A percentile compares a stretch with the other conserved stretches of the same genome.
phyloP scores from a whole-genome alignment of 2,888 invertebrate species.

The Brenthis ino region DNA sequence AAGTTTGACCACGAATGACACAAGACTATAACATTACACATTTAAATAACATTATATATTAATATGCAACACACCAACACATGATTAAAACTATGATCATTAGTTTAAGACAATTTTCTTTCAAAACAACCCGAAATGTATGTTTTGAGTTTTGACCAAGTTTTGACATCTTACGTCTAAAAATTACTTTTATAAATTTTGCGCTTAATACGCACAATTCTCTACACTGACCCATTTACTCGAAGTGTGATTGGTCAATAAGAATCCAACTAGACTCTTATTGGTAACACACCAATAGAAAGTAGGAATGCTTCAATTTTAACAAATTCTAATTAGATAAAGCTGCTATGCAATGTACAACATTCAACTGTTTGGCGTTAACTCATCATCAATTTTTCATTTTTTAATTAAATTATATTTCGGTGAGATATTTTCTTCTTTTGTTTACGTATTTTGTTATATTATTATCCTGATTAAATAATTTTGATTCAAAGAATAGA shows the following conservation, averaged over 20 bases:
- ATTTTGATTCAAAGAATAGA: no score
- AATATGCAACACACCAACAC: slow-evolving; percentile 28
- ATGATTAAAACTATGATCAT: slow-evolving; percentile 32
- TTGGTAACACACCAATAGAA: slow-evolving; percentile 33
- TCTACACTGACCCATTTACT: slow-evolving; percentile 38
- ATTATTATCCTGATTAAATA: no score
- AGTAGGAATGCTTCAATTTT: slow-evolving; percentile 3
- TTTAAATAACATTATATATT: slow-evolving; percentile 39
- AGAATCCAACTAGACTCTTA: slow-evolving; percentile 41
- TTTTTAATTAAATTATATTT: no score
- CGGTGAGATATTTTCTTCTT: no score
- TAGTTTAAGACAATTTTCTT: slow-evolving; percentile 44
- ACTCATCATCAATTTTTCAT: no score
- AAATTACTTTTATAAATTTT: slow-evolving; percentile 44
- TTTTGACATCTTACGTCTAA: slow-evolving; percentile 50
- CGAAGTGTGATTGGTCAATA: slow-evolving; percentile 41
- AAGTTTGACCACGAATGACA: slow-evolving; percentile 47
- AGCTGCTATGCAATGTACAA: background rate
- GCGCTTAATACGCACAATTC: slow-evolving; percentile 33
- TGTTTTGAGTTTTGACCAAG: slow-evolving; percentile 72
- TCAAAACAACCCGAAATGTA: slow-evolving; percentile 60
- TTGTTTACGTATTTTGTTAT: no score
- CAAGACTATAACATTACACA: slow-evolving; percentile 45
- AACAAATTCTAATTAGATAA: background rate
- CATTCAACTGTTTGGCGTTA: background rate